These are phyloP conservation scores for Cheilosia vernalis DNA, from an alignment of 2,888 invertebrate species.

Conservation along the genomic window DNA sequence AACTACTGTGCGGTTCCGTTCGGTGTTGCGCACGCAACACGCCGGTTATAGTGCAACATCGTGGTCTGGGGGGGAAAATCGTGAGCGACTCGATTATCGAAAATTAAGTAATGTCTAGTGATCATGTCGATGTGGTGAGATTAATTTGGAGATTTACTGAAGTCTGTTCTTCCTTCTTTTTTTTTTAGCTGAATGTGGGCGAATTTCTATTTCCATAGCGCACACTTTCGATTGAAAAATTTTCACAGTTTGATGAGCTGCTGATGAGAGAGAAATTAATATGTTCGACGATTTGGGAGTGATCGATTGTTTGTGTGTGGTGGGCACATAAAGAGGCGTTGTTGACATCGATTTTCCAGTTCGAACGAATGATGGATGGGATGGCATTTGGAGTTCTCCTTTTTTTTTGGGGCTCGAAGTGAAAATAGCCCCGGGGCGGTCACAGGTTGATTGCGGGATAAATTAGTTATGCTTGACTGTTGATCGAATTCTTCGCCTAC, in stretches of 20 bases:
- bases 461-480: background rate
- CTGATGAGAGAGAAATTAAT: conserved; percentile 39
- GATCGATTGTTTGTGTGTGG: conserved; percentile 38
- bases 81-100: conserved; percentile 67
- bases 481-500: background rate
- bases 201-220: conserved; percentile 18
- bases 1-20: conserved; percentile 54
- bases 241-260: conserved; percentile 11
- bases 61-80: conserved; percentile 64
- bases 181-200: conserved; percentile 26
- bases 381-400: background rate
- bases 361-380: conserved; percentile 34
- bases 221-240: background rate
- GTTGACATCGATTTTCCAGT: conserved; percentile 20
- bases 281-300: conserved; percentile 25
- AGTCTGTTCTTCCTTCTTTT: background rate
- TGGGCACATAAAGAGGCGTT: conserved; percentile 19
- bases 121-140: conserved; percentile 60
- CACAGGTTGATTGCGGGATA: conserved; percentile 1
- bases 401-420: background rate
- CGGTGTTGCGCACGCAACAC: conserved; percentile 59
- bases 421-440: background rate
- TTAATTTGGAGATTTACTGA: conserved; percentile 59
- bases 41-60: conserved; percentile 70
- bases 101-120: conserved; percentile 62